Conservation (phyloP, 2,888 invertebrate genomes). For the Lithophane socia region DNA sequence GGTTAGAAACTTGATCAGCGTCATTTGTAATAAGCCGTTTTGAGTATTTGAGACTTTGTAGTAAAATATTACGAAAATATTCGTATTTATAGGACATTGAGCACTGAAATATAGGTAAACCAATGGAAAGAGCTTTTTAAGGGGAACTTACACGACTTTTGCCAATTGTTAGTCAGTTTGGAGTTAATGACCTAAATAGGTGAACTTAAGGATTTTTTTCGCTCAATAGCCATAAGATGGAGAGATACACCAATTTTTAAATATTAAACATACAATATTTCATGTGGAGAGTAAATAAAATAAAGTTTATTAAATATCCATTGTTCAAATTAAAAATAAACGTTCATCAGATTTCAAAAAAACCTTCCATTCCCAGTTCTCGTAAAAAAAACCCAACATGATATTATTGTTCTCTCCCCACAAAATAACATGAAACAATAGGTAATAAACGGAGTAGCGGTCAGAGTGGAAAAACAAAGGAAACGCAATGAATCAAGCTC, state of each 20-base stretch:
- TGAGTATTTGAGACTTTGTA: background rate
- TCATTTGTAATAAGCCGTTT: background rate
- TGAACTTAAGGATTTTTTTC: too few species aligned
- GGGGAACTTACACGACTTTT: too few species aligned
- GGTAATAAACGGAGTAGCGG: conserved; percentile 55
- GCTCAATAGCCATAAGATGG: too few species aligned
- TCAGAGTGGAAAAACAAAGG: conserved; percentile 49
- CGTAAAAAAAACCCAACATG: conserved; percentile 5
- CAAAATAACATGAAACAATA: conserved; percentile 57
- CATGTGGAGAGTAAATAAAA: background rate
- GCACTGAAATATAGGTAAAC: too few species aligned
- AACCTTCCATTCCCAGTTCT: background rate
- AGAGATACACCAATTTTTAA: too few species aligned
- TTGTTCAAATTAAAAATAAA: background rate
- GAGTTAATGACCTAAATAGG: too few species aligned
- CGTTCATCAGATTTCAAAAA: background rate
- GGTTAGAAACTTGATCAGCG: background rate
- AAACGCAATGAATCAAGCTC: conserved; percentile 71
- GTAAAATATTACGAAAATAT: background rate
- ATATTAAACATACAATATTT: too few species aligned
- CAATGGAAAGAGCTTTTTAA: too few species aligned
- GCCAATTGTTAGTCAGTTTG: too few species aligned
- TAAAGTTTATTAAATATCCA: background rate
- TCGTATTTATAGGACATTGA: background rate
- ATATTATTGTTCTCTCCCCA: conserved; percentile 36